Percentiles rank a stretch among this genome's conserved stretches.
These are phyloP conservation scores for Chaenogobius annularis DNA, from an alignment of 2,113 vertebrate genomes.

Conservation along the genomic window DNA sequence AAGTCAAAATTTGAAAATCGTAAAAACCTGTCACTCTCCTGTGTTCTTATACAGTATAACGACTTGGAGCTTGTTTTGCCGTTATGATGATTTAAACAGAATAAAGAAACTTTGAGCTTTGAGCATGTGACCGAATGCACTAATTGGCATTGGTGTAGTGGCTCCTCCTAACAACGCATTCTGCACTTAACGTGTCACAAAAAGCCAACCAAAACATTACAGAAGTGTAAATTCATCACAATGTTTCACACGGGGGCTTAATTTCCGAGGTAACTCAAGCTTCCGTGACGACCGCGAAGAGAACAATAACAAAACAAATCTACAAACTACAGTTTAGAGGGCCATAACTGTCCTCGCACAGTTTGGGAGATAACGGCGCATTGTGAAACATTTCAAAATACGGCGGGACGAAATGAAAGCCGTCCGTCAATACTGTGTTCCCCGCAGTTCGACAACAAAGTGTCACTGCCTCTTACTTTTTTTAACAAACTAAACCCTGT, in stretches of 20 bases:
- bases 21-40: too few species aligned
- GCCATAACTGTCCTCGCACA: neutral
- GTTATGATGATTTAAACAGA: constrained; percentile 17
- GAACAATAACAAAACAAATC: neutral
- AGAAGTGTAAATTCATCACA: neutral
- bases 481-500: neutral
- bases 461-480: neutral
- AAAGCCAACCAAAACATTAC: neutral
- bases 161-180: too few species aligned
- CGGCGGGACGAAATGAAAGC: neutral
- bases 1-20: too few species aligned
- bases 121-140: constrained; percentile 43
- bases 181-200: neutral
- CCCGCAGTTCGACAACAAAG: neutral
- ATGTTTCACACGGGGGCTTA: neutral
- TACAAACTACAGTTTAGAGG: neutral
- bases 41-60: neutral
- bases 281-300: neutral
- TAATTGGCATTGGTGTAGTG: constrained; percentile 46
- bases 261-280: neutral
- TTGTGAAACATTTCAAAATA: neutral
- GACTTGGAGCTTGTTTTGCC: neutral
- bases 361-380: neutral
- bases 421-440: neutral
- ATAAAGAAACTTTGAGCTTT: constrained; percentile 15